Evolutionary conservation across 30 jellyfish, hydroid and myxozoan species (phyloP).

Genomic region (Chrysaora quinquecirrha): DNA sequence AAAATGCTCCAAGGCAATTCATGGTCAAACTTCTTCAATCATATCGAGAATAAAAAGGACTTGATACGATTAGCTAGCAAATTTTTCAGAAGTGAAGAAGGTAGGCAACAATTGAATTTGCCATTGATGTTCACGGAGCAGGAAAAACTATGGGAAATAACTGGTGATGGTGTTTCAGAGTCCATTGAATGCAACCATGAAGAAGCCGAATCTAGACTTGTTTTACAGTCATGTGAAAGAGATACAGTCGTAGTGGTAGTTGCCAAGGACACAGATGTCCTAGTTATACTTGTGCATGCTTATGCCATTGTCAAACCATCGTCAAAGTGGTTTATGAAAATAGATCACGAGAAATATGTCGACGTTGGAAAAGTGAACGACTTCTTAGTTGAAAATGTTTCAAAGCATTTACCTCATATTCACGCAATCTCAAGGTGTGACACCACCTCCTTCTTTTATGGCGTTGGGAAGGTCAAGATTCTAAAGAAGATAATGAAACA

Average conservation of each 20-base stretch:
- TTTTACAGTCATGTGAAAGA: not conserved
- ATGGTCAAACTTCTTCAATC: not conserved
- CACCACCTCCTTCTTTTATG: conserved; percentile 52
- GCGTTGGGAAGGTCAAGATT: conserved; percentile 38
- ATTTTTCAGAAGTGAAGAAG: not conserved
- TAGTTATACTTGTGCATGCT: conserved; percentile 18
- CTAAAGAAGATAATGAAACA: no score
- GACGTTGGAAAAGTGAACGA: not conserved
- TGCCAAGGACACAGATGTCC: conserved; percentile 2
- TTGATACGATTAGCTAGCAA: not conserved
- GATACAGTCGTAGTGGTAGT: conserved; percentile 5
- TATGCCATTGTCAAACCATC: conserved; percentile 4
- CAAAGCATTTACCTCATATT: conserved; percentile 25
- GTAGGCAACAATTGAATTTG: not conserved
- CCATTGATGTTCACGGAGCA: not conserved
- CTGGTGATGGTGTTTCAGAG: conserved; percentile 2
- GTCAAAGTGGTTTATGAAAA: not conserved
- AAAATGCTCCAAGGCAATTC: not conserved
- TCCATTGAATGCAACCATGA: conserved; percentile 26
- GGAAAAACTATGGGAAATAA: conserved; percentile 20
- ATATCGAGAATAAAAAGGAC: not conserved
- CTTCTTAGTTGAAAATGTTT: conserved; percentile 5
- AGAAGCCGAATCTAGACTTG: conserved; percentile 22
- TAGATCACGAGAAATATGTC: not conserved
- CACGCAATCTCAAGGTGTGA: conserved; percentile 50